These are phyloP conservation scores for Nemurella pictetii DNA, from an alignment of 2,888 invertebrate genomes.

Conservation along the genomic window DNA sequence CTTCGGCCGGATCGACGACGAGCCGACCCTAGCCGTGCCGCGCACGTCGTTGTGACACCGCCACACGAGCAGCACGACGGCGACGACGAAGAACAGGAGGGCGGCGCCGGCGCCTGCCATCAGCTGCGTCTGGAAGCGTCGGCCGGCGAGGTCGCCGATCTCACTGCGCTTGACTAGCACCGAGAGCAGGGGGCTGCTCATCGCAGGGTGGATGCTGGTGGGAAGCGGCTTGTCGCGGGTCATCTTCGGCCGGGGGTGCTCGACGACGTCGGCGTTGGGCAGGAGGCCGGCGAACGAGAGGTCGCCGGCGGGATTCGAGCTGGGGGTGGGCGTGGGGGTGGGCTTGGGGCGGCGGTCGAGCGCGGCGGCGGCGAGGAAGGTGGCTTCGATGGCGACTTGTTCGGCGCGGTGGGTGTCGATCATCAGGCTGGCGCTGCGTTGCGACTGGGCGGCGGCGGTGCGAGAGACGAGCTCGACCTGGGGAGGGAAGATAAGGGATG, in stretches of 20 bases:
- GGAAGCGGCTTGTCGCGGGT: slow-evolving; percentile 60
- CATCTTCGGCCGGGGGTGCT: slow-evolving; percentile 61
- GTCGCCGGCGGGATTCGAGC: slow-evolving; percentile 54
- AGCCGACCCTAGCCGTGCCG: slow-evolving; percentile 62
- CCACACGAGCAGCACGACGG: slow-evolving; percentile 59
- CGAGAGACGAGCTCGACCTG: slow-evolving; percentile 43
- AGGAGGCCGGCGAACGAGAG: slow-evolving; percentile 4
- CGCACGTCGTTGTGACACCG: slow-evolving; percentile 59
- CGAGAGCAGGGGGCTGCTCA: slow-evolving; percentile 63
- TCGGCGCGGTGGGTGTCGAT: slow-evolving; percentile 42
- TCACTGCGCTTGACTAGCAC: slow-evolving; percentile 64
- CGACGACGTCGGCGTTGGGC: slow-evolving; percentile 54
- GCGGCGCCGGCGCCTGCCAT: slow-evolving; percentile 64
- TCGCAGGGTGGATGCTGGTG: slow-evolving; percentile 57
- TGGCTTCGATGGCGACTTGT: slow-evolving; percentile 27
- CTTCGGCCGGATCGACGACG: slow-evolving; percentile 62
- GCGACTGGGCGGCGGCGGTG: slow-evolving; percentile 35
- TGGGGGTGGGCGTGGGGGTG: slow-evolving; percentile 57
- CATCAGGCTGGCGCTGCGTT: slow-evolving; percentile 41
- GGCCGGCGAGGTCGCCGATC: slow-evolving; percentile 52
- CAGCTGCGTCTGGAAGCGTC: slow-evolving; percentile 61
- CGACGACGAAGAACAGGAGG: slow-evolving; percentile 54
- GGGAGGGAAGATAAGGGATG: background rate
- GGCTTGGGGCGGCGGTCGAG: slow-evolving; percentile 60
- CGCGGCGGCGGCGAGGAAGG: slow-evolving; percentile 25